Percentiles rank a stretch among this genome's conserved stretches.
Evolutionary conservation across 2,888 invertebrate genomes (phyloP).

Genomic region (Eilema caniola): DNA sequence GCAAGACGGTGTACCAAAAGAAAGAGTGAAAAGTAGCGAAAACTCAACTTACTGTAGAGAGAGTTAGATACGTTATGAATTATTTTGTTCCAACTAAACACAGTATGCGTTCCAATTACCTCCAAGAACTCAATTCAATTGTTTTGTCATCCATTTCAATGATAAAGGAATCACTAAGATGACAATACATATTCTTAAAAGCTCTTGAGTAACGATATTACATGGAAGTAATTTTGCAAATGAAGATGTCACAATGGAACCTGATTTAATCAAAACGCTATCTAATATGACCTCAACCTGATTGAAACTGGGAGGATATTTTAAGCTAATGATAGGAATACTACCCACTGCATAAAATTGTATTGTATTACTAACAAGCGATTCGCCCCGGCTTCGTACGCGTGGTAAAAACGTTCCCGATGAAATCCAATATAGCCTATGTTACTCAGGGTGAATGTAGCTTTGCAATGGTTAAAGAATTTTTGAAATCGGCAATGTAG

Average conservation of each 20-base stretch:
- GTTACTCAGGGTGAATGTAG: no score
- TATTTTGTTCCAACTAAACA: neutral
- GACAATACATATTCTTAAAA: constrained; percentile 20
- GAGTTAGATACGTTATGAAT: neutral
- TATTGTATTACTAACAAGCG: no score
- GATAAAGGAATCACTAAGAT: constrained; percentile 6
- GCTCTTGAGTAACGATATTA: constrained; percentile 38
- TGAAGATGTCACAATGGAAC: constrained; percentile 34
- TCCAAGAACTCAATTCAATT: constrained; percentile 32
- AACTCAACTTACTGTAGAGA: no score
- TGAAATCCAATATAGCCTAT: no score
- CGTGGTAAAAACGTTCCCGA: no score
- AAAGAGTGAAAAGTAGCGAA: no score
- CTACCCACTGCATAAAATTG: no score
- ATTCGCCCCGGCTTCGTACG: no score
- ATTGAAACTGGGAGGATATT: neutral
- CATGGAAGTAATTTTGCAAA: constrained; percentile 28
- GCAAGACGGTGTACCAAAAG: no score
- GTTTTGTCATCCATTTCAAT: constrained; percentile 22
- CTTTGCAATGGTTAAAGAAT: no score
- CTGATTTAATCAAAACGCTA: constrained; percentile 31
- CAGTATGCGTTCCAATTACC: constrained; percentile 7
- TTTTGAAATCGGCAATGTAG: no score
- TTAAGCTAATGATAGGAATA: neutral
- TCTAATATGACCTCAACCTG: neutral